These are phyloP conservation scores for Kradibia gibbosae DNA, from an alignment of 1,140 invertebrate species.

Conservation along the genomic window DNA sequence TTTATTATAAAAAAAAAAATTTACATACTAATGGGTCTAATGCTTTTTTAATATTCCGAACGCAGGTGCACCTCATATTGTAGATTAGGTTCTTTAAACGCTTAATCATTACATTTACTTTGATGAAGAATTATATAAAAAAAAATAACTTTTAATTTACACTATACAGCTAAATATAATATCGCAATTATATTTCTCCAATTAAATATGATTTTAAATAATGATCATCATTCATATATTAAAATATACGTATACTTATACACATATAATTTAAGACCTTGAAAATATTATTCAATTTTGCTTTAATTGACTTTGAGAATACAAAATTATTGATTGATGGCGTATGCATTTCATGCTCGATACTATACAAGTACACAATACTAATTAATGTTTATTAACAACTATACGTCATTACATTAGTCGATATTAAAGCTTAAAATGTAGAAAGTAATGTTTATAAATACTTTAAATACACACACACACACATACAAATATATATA, in stretches of 20 bases:
- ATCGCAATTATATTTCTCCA: background rate
- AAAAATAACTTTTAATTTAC: background rate
- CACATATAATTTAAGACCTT: background rate
- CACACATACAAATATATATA: background rate
- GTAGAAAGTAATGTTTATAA: background rate
- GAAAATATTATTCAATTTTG: conserved; percentile 14
- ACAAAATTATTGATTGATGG: conserved; percentile 24
- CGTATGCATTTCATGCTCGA: background rate
- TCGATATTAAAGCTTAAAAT: conserved; percentile 7
- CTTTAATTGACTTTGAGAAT: conserved; percentile 27
- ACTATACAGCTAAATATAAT: background rate
- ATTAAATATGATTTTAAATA: background rate
- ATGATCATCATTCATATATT: background rate
- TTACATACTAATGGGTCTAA: too few relatives aligned
- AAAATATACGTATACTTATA: background rate
- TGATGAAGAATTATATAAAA: background rate
- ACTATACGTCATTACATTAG: conserved; percentile 29
- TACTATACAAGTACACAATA: too few relatives aligned
- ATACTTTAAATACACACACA: background rate
- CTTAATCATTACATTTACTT: background rate
- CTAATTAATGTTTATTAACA: too few relatives aligned
- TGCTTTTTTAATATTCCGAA: too few relatives aligned
- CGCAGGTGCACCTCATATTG: too few relatives aligned
- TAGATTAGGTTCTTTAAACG: background rate
- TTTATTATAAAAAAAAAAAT: too few relatives aligned